Percentiles rank a stretch among this genome's conserved stretches.
Evolutionary conservation across 1,140 invertebrate genomes (phyloP).

Genomic region (Holotrichia oblita): DNA sequence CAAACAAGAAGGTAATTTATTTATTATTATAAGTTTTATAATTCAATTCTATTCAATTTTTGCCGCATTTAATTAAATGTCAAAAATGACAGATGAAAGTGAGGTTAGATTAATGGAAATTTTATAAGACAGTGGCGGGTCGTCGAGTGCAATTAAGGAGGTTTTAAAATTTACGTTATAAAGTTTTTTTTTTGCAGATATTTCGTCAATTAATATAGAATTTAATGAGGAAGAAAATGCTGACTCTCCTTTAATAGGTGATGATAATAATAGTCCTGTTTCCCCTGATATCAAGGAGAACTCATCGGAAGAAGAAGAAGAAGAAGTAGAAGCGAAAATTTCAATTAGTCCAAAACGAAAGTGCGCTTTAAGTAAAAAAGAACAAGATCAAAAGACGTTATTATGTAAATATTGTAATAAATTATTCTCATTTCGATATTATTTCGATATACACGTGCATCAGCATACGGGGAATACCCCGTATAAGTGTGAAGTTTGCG

Average conservation of each 20-base stretch:
- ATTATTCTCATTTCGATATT: neutral
- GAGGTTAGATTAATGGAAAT: no score
- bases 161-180: neutral
- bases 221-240: neutral
- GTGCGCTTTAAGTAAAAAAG: slow-evolving; percentile 1
- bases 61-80: no score
- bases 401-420: slow-evolving; percentile 25
- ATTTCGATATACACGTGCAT: slow-evolving; percentile 25
- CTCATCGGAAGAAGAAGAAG: neutral
- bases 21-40: no score
- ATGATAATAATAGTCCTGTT: neutral
- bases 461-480: slow-evolving; percentile 16
- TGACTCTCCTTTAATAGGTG: neutral
- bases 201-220: neutral
- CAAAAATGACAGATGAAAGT: no score
- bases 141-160: no score
- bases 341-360: neutral
- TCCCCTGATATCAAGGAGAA: neutral
- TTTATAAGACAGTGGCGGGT: no score
- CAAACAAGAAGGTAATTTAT: no score
- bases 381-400: slow-evolving; percentile 28
- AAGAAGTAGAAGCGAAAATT: neutral
- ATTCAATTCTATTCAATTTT: no score
- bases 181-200: neutral
- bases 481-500: slow-evolving; percentile 14